A percentile compares a stretch with the other conserved stretches of the same genome.
phyloP scores from a whole-genome alignment of 2,888 invertebrate genomes.

The Omphaloscelis lunosa region DNA sequence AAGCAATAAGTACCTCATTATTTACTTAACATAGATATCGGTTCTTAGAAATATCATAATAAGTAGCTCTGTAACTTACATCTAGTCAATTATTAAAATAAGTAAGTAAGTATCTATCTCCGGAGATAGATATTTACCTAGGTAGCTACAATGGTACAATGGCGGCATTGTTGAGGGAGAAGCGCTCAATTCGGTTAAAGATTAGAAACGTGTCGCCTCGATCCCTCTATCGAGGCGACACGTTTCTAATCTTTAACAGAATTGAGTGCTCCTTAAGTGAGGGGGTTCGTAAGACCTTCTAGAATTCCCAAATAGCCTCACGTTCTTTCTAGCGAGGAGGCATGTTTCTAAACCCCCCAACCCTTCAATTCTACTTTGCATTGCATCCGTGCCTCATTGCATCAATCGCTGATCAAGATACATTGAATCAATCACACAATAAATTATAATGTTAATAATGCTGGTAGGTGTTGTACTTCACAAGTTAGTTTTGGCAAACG shows the following conservation, averaged over 20 bases:
- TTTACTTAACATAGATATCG: constrained; percentile 1
- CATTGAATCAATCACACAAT: constrained; percentile 60
- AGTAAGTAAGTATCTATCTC: no score
- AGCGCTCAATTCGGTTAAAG: neutral
- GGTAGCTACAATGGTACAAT: no score
- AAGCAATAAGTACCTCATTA: constrained; percentile 10
- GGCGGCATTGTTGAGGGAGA: neutral
- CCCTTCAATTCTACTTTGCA: constrained; percentile 23
- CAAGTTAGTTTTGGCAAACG: constrained; percentile 77
- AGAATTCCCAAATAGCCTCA: no score
- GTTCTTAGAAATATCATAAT: constrained; percentile 8
- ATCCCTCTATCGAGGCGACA: no score
- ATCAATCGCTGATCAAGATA: constrained; percentile 48
- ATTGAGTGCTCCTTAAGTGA: no score
- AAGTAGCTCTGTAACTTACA: neutral
- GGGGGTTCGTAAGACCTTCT: no score
- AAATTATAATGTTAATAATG: constrained; percentile 18
- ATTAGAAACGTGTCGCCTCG: no score
- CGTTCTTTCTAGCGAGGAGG: no score
- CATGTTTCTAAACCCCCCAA: no score
- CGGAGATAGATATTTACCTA: no score
- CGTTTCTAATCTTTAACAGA: no score
- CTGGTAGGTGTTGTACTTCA: constrained; percentile 30
- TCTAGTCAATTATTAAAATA: constrained; percentile 6
- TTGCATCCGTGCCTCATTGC: constrained; percentile 50